These are phyloP conservation scores for Microvelia longipes DNA, from an alignment of 1,140 invertebrate genomes.

Conservation along the genomic window DNA sequence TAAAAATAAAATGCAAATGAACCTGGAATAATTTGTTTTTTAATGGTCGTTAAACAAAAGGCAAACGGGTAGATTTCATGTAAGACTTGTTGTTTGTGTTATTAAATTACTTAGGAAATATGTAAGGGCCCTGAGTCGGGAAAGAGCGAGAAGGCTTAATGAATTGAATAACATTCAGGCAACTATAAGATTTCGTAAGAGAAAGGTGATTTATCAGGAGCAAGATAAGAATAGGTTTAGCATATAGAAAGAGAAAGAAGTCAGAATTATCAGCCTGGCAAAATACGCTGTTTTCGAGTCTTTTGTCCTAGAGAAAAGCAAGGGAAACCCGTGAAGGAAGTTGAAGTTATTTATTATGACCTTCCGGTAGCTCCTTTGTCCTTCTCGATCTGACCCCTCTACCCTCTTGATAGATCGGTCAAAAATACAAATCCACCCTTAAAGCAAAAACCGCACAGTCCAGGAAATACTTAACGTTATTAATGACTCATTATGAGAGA, in stretches of 20 bases:
- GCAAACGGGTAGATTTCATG: too few relatives aligned
- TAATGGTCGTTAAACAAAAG: too few relatives aligned
- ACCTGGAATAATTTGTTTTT: too few relatives aligned
- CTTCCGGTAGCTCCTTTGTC: neutral
- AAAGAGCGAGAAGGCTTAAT: neutral
- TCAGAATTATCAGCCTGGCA: neutral
- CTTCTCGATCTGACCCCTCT: neutral
- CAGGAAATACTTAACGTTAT: neutral
- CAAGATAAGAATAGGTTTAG: neutral
- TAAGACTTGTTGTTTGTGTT: too few relatives aligned
- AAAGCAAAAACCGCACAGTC: neutral
- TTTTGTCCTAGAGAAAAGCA: neutral
- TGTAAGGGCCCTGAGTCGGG: too few relatives aligned
- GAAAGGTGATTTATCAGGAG: neutral
- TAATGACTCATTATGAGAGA: neutral
- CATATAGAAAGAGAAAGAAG: neutral
- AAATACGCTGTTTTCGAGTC: neutral
- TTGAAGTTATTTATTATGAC: neutral
- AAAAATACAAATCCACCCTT: neutral
- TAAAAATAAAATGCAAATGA: too few relatives aligned
- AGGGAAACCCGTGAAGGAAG: neutral
- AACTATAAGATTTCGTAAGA: neutral
- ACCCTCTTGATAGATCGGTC: neutral
- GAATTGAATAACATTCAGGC: neutral
- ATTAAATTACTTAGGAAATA: too few relatives aligned